Evolutionary conservation across 1,140 invertebrate species (phyloP).

Genomic region (Musca vetustissima): DNA sequence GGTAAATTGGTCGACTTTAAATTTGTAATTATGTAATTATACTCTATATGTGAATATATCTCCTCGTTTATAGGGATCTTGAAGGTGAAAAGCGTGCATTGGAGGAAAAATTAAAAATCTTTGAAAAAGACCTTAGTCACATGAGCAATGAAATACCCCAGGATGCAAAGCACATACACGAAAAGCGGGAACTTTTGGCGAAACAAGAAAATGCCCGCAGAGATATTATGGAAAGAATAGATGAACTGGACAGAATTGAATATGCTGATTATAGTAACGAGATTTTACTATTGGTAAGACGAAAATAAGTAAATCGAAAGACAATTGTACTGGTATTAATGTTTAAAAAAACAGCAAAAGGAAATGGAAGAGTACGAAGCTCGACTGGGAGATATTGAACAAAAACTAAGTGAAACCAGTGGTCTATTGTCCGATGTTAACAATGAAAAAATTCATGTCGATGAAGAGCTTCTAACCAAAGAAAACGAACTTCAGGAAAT

Average conservation of each 20-base stretch:
- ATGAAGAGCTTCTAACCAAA: conserved; percentile 19
- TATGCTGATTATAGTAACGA: conserved; percentile 56
- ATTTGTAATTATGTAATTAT: not conserved
- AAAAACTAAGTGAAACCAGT: conserved; percentile 10
- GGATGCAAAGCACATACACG: conserved; percentile 27
- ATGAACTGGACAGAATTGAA: conserved; percentile 36
- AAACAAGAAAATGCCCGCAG: conserved; percentile 25
- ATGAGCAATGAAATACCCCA: not conserved
- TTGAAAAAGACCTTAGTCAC: conserved; percentile 20
- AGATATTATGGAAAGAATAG: conserved; percentile 26
- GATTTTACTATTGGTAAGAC: conserved; percentile 56
- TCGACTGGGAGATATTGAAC: conserved; percentile 34
- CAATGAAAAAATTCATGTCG: conserved; percentile 15
- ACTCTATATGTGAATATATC: too few species aligned
- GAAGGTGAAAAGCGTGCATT: conserved; percentile 32
- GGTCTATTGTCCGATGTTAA: not conserved
- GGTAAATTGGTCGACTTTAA: conserved; percentile 44
- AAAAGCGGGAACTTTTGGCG: conserved; percentile 29
- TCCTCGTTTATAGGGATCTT: conserved; percentile 30
- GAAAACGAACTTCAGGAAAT: not conserved
- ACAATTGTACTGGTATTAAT: not conserved
- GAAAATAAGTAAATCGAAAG: not conserved
- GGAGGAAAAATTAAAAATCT: conserved; percentile 9
- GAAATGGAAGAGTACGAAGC: conserved; percentile 42
- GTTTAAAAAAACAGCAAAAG: conserved; percentile 32